Base-by-base conservation (phyloP, 2,888 invertebrate genomes). In the Ypsolopha scabrella region DNA sequence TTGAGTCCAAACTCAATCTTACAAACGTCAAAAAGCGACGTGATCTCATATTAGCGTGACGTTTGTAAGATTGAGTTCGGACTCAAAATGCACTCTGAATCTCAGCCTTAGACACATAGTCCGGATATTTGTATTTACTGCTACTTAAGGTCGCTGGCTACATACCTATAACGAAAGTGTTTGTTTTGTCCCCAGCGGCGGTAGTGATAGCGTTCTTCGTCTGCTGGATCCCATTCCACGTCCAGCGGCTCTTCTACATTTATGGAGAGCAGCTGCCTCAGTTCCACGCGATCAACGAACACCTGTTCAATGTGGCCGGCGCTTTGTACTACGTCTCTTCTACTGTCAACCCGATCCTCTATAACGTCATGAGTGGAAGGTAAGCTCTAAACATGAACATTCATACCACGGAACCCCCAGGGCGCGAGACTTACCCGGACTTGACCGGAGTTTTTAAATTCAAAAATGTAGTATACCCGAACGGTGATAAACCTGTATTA, bases 211-310 rank as follows among this genome's bases (percentile, higher is more conserved):
- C 94, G 36, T 98, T 98, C 87, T 97, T 98, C 83, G 85, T 96
- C 1, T 97, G 97, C 76, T 98, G 97, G 97, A 94, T 94, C 0
- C 98, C 98, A 6, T 98, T 97, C 81, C 97, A 98, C 80, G 89
- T 94, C 7, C 98, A 98, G 77, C 88, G 98, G 14, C 83, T 98
- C 41, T 90, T 96, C 71, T 93, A 91, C 70, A 88, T 94, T 57
- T 93, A 95, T 72, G 93, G 90, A 1, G 85, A 88, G 64, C 71
- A 88, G 8, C 85, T 87, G 58, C 82, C 87, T 0, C 86, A 90
- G 64, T 92, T 90, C 73, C 89, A 89, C 65, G 61, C 72, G 53
- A 87, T 94, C 65, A 94, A 94, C 68, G 92, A 93, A 60, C 93
- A 93, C 86, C 87, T 94, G 53, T 95, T 92, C 79, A 92, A 92